Evolutionary conservation across 1,140 invertebrate species (phyloP), one percentile per base, ranked within the genome.

Genomic region (Calliopsis andreniformis): DNA sequence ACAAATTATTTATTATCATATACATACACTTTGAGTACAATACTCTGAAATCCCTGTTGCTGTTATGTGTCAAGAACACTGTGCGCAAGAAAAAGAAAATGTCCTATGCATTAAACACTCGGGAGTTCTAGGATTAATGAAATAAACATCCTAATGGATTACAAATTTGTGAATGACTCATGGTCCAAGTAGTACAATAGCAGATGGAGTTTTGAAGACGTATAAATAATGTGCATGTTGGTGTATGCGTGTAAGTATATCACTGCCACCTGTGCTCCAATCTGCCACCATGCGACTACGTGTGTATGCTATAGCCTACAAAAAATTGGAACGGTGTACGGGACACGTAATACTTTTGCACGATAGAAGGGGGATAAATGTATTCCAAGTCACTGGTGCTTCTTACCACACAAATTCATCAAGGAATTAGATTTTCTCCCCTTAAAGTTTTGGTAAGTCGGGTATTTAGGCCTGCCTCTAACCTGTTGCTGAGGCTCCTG

Each of bases 351-450:
- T 73, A 85, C 84, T 72, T 83, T 85, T 87, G 85, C 85, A 87
- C 80, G 84, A 86, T 67, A 88, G 81, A 87, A 78, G 85, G 86
- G 85, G 78, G 82, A 73, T 89, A 88, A 91, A 88, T 77, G 88
- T 87, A 87, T 89, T 89, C 86, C 86, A 89, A 89, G 86, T 91
- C 89, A 89, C 88, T 89, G 85, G 88, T 88, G 86, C 89, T 86
- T 92, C 95, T 97, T 97, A 97, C 96, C 96, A 94, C 96, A 96
- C 94, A 97, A 94, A 95, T 97, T 97, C 96, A 97, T 97, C 94
- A 97, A 94, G 91, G 96, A 97, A 95, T 96, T 97, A 93, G 96
- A 97, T 94, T 97, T 97, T 95, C 96, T 95, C 91, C 96, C 94
- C 94, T 95, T 95, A 95, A 95, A 95, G 94, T 95, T 95, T 95